Conservation (phyloP, 2,888 invertebrate genomes). For the Pelosia muscerda region DNA sequence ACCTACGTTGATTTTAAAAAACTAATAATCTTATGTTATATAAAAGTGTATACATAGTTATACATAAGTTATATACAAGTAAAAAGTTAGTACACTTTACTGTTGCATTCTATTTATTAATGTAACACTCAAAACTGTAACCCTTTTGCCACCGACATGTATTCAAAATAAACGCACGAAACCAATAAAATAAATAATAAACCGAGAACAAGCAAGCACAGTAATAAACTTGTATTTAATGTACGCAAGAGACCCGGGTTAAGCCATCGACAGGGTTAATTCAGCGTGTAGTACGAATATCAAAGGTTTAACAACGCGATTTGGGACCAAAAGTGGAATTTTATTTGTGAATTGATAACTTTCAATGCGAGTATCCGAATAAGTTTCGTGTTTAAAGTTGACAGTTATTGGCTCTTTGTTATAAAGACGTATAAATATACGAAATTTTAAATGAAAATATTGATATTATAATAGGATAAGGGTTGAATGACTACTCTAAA, state of each 20-base stretch:
- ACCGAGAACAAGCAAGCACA: slow-evolving; percentile 56
- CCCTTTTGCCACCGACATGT: neutral
- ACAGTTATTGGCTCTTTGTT: neutral
- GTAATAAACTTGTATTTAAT: slow-evolving; percentile 69
- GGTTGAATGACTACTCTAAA: too few species aligned
- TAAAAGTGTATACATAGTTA: too few species aligned
- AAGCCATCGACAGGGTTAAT: slow-evolving; percentile 54
- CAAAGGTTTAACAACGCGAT: slow-evolving; percentile 46
- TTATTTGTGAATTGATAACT: slow-evolving; percentile 38
- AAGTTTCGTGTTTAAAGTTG: slow-evolving; percentile 18
- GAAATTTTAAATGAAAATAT: neutral
- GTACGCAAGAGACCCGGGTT: slow-evolving; percentile 53
- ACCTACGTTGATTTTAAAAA: too few species aligned
- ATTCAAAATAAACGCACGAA: slow-evolving; percentile 52
- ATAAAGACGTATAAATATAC: neutral
- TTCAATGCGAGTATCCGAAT: slow-evolving; percentile 21
- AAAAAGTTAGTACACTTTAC: neutral
- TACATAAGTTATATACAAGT: neutral
- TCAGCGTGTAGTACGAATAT: slow-evolving; percentile 42
- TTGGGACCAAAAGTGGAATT: slow-evolving; percentile 45
- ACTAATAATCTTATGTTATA: too few species aligned
- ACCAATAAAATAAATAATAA: slow-evolving; percentile 69
- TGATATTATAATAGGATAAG: neutral
- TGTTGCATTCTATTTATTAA: neutral
- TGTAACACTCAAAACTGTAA: slow-evolving; percentile 5